phyloP scores from a whole-genome alignment of 2,888 invertebrate genomes.

The Rhagium mordax region DNA sequence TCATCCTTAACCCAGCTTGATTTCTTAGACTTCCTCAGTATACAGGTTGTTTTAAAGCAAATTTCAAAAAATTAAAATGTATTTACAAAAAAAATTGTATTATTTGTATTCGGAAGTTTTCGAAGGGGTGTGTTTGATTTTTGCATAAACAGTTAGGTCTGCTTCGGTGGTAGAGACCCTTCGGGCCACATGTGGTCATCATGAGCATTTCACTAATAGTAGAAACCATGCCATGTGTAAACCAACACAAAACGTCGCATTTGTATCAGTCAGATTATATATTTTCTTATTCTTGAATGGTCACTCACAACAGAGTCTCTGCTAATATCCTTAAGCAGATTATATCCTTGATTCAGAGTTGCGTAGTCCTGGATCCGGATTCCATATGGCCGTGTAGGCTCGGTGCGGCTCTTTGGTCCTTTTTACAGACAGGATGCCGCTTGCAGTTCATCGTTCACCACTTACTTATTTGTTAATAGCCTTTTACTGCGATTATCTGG shows the following conservation, averaged over 20 bases:
- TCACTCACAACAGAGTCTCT: slow-evolving; percentile 65
- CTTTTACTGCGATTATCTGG: slow-evolving; percentile 56
- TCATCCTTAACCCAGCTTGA: too few relatives aligned
- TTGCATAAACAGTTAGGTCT: not conserved
- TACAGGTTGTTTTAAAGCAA: too few relatives aligned
- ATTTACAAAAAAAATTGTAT: too few relatives aligned
- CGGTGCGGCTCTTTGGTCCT: slow-evolving; percentile 44
- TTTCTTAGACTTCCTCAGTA: too few relatives aligned
- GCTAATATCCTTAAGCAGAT: slow-evolving; percentile 70
- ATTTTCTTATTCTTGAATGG: slow-evolving; percentile 67
- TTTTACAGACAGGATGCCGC: slow-evolving; percentile 58
- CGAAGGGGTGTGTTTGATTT: not conserved
- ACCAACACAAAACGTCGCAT: slow-evolving; percentile 45
- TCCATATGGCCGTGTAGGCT: slow-evolving; percentile 48
- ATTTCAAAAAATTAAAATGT: too few relatives aligned
- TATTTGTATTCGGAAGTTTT: too few relatives aligned
- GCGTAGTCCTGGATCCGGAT: slow-evolving; percentile 49
- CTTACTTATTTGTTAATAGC: slow-evolving; percentile 58
- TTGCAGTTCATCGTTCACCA: slow-evolving; percentile 55
- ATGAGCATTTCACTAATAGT: not conserved
- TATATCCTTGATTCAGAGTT: slow-evolving; percentile 61
- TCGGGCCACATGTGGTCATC: slow-evolving; percentile 26
- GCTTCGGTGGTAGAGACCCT: not conserved
- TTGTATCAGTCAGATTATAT: slow-evolving; percentile 62
- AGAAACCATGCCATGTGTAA: slow-evolving; percentile 46